Base-by-base conservation (phyloP, 2,888 invertebrate species). In the Pocota personata region DNA sequence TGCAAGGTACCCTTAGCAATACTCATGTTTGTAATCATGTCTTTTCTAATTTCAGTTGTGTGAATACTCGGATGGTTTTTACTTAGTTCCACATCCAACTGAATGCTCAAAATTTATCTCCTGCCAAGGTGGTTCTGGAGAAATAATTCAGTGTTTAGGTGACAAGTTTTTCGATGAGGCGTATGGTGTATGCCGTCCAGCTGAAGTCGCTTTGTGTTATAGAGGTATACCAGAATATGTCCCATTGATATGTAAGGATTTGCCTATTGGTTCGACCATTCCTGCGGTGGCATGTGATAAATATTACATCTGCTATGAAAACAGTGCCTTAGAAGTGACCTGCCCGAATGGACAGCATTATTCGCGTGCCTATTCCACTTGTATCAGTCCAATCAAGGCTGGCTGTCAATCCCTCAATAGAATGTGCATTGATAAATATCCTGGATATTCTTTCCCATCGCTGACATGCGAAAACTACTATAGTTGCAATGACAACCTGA, bases 231-330 rank as follows among this genome's bases (percentile, higher is more conserved):
- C 84, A 6, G 4, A 46, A 0, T 80, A 71, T n/a, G n/a, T n/a
- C 0, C 14, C 0, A 12, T 35, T 75, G n/a, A 16, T 80, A 8
- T 84, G 75, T 30, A 43, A 14, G 1, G 24, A 0, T 8, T n/a
- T n/a, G n/a, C n/a, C n/a, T n/a, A n/a, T n/a, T n/a, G n/a, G n/a
- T n/a, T n/a, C n/a, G n/a, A n/a, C n/a, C n/a, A 71, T 89, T 14
- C 82, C 87, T 89, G 24, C 24, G 4, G 2, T 24, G 4, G 24
- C 24, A 24, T 24, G 88, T 12, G 35, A 57, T 8, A 37, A 64
- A 12, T 89, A 88, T 50, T 88, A 78, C 27, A 21, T 87, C 2
- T 89, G 89, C 55, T 16, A 83, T 67, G 84, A 76, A 12, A 37
- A 21, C 2, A 57, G 48, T 7, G 79, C 88, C 3, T 21, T n/a